Evolutionary conservation across 2,888 invertebrate species (phyloP), one percentile per base, ranked within the genome.

Genomic region (Trimorus sp.): DNA sequence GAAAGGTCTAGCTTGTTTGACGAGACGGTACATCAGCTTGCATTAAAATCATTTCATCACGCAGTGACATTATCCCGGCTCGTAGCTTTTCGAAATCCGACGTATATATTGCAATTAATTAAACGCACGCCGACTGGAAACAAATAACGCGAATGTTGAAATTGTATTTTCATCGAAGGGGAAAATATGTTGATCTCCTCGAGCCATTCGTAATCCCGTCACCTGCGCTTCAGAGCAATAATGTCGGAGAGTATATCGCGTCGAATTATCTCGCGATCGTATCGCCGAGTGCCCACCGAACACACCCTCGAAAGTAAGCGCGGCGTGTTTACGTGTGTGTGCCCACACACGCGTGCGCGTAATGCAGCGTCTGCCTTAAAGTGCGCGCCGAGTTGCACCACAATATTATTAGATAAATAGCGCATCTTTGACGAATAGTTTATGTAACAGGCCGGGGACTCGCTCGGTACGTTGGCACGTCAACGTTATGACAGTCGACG

Each of bases 341-440:
- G 49, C 53, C 53, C 1, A n/a, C 53, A 37, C 48, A 70, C 70
- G 75, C 73, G 71, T 48, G 51, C 66, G 76, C 81, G 56, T 81
- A 73, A 73, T 65, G 78, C 65, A 56, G 45, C 71, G 37, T 79
- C 86, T 85, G 84, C 86, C 86, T 83, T 85, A 86, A 85, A 82
- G 84, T 83, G 75, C 49, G 26, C 82, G 80, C 84, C 82, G 84
- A 85, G 85, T 87, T 86, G 87, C 87, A 87, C 88, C 88, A 86
- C 88, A 87, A 90, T 89, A 87, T 89, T 89, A 88, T 89, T 89
- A 86, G 87, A 89, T 89, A 89, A 89, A 89, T 87, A 87, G 88
- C 87, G 74, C 85, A 84, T 85, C 84, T 71, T 65, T 45, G 48
- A 45, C 56, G 63, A 62, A 48, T 51, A 40, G 40, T 63, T 79